Evolutionary conservation across 2,113 vertebrate species (phyloP).

Genomic region (Pipra filicauda): DNA sequence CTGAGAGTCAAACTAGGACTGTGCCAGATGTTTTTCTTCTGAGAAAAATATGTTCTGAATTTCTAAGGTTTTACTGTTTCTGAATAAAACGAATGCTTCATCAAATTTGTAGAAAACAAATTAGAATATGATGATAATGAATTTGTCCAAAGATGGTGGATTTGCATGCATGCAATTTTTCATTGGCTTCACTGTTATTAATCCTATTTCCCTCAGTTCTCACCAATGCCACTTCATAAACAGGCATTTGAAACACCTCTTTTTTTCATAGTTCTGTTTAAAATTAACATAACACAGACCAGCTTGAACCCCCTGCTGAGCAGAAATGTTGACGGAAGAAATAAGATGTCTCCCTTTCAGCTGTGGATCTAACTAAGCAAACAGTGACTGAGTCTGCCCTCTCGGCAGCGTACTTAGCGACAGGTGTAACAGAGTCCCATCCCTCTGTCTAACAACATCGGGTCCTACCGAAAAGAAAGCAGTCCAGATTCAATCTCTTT

Average conservation of each 20-base stretch:
- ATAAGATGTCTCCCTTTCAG: neutral
- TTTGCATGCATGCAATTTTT: neutral
- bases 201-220: neutral
- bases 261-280: neutral
- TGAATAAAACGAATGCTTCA: neutral
- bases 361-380: neutral
- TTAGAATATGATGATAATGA: neutral
- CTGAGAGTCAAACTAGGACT: neutral
- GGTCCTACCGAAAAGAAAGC: neutral
- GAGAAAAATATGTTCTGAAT: neutral
- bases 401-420: neutral
- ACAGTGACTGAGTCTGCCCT: neutral
- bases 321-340: neutral
- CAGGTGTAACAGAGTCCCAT: neutral
- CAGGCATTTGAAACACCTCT: neutral
- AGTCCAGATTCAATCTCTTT: neutral
- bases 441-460: neutral
- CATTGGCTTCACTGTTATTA: neutral
- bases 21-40: neutral
- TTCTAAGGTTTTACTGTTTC: neutral
- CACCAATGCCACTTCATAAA: neutral
- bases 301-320: neutral
- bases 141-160: neutral
- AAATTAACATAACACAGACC: neutral
- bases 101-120: neutral